phyloP scores from a whole-genome alignment of 2,113 vertebrate genomes.

The Onychostruthus taczanowskii region DNA sequence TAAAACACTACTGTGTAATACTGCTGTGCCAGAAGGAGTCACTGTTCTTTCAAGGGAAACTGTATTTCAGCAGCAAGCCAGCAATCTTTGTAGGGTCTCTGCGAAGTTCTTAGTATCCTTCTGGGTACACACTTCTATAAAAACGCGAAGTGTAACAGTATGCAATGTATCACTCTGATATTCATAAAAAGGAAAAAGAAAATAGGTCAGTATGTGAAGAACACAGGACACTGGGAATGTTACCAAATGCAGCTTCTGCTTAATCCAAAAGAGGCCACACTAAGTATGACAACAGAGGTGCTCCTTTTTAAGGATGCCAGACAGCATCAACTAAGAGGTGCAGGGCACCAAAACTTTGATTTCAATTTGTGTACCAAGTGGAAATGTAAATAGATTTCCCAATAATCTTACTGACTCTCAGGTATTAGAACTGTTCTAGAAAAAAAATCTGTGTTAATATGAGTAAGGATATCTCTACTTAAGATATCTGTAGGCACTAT shows the following conservation, averaged over 20 bases:
- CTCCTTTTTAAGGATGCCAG: background rate
- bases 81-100: background rate
- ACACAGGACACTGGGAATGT: background rate
- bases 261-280: background rate
- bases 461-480: background rate
- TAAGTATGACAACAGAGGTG: background rate
- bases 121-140: background rate
- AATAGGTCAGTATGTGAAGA: background rate
- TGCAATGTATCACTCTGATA: background rate
- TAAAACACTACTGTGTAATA: background rate
- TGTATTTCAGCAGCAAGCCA: background rate
- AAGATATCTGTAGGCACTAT: background rate
- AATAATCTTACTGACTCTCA: background rate
- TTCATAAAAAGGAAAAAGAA: background rate
- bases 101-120: background rate
- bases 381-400: background rate
- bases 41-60: background rate
- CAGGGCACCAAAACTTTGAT: background rate
- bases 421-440: background rate
- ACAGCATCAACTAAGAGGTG: background rate
- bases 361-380: background rate
- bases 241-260: background rate
- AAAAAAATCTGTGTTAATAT: background rate
- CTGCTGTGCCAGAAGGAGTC: background rate
- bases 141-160: background rate